Evolutionary conservation across 1,140 invertebrate species (phyloP), one percentile per base, ranked within the genome.

Genomic region (Rhyzopertha dominica): DNA sequence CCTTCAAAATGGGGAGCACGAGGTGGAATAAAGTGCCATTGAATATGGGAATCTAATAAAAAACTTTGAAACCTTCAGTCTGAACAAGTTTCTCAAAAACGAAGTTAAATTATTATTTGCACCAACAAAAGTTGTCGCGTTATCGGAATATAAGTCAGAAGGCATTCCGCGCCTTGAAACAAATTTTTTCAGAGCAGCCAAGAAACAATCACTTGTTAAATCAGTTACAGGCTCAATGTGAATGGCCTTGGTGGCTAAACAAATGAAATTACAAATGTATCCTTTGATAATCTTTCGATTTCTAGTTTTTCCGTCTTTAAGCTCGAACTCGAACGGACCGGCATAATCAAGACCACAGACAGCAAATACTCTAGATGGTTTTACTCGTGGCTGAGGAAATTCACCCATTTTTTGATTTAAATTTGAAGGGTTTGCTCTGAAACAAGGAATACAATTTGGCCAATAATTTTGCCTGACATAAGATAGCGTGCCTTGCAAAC

Each of bases 221-320:
- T 61, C 56, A 10, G 16, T 40, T 1, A 66, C 59, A 0, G 63
- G 34, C 30, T 69, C 66, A 7, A 67, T 37, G 44, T 69, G 65
- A 1, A 68, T 43, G 1, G 67, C 63, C 16, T 57, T 54, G 0
- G 51, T 56, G 0, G 49, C 39, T 3, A 63, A 31, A 50, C 67
- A 69, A 2, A 63, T 46, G 24, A 68, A 67, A 12, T 39, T 32
- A 5, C 62, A 46, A 16, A 62, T 22, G 30, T 65, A 68, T 0
- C 45, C 32, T 40, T 70, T 70, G 3, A 49, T 37, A 10, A 25
- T 25, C 4, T 31, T 45, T 19, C 25, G 5, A 24, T 48, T 50
- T 30, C 51, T 32, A 4, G 13, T 10, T 23, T 37, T 41, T 9
- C 46, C 37, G 31, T 50, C 53, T 47, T 13, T 59, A 29, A 8